Percentiles rank a stretch among this genome's conserved stretches.
Evolutionary conservation across 2,113 vertebrate genomes (phyloP).

Genomic region (Microcebus lehilahytsara): DNA sequence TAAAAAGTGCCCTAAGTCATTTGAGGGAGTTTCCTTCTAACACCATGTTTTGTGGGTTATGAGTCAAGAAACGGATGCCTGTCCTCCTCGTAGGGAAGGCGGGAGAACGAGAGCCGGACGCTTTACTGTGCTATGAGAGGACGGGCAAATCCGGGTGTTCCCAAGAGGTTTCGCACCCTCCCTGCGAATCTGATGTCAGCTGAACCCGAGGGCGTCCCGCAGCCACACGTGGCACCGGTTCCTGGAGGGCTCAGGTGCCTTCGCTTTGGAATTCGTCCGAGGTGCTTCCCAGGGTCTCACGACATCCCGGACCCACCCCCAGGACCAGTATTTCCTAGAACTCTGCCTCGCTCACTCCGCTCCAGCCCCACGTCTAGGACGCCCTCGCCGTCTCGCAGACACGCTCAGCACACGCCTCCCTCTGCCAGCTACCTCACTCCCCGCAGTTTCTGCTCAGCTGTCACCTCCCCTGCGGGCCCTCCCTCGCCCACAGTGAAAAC

Average conservation of each 20-base stretch:
- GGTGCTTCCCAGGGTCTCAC: neutral
- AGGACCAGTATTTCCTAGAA: neutral
- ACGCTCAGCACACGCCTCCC: neutral
- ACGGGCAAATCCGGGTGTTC: accelerated
- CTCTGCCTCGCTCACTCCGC: neutral
- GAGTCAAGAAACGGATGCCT: neutral
- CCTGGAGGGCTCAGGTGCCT: accelerated
- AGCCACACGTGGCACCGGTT: accelerated
- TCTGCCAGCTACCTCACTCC: neutral
- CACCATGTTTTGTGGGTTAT: neutral
- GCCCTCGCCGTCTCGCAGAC: neutral
- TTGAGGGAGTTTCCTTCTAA: too few relatives aligned
- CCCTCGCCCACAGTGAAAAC: neutral
- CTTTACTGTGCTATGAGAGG: neutral
- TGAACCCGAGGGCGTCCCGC: accelerated
- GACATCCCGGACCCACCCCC: neutral
- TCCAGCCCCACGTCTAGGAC: neutral
- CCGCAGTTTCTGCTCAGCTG: neutral
- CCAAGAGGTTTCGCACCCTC: accelerated
- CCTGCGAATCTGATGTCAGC: accelerated
- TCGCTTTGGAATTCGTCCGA: accelerated
- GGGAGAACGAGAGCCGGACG: too few relatives aligned
- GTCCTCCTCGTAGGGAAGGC: neutral
- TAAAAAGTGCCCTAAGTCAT: accelerated
- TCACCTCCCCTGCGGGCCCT: neutral